These are phyloP conservation scores for Myotis lucifugus DNA, from an alignment of 2,113 vertebrate species.

Conservation along the genomic window DNA sequence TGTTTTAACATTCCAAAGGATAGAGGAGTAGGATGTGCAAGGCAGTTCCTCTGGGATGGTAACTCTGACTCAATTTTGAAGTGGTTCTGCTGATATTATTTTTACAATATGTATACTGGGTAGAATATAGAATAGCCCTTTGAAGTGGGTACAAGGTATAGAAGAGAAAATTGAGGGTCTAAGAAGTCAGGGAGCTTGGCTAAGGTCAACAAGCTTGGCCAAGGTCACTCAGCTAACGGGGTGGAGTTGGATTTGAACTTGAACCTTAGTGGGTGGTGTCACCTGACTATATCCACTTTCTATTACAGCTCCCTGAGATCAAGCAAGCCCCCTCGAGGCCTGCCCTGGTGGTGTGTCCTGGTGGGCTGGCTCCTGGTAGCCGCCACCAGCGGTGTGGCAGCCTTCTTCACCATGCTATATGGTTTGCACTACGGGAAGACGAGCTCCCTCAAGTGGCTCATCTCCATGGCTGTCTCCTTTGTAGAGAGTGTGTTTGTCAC, in stretches of 20 bases:
- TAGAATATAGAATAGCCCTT: background rate
- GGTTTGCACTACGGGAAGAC: slow-evolving; percentile 93
- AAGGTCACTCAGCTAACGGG: background rate
- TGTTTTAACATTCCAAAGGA: background rate
- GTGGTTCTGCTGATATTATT: too few species aligned
- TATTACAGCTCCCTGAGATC: background rate
- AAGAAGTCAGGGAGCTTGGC: background rate
- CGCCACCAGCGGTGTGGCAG: slow-evolving; percentile 87
- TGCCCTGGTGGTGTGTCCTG: slow-evolving; percentile 96
- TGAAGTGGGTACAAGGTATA: background rate
- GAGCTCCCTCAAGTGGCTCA: slow-evolving; percentile 94
- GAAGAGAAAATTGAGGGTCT: background rate
- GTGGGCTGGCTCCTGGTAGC: slow-evolving; percentile 93
- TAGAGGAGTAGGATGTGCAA: background rate
- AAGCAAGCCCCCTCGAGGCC: slow-evolving; percentile 83
- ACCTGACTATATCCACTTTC: background rate
- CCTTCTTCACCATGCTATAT: slow-evolving; percentile 96
- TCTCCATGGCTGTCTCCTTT: slow-evolving; percentile 94
- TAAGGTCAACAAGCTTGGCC: background rate
- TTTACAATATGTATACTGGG: background rate
- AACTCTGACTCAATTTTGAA: background rate
- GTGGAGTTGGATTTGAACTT: background rate
- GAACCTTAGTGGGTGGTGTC: rapidly evolving
- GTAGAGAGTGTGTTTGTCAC: slow-evolving; percentile 96
- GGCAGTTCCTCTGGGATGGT: background rate